These are phyloP conservation scores for Oryctolagus cuniculus DNA, from an alignment of 2,113 vertebrate species.

Conservation along the genomic window DNA sequence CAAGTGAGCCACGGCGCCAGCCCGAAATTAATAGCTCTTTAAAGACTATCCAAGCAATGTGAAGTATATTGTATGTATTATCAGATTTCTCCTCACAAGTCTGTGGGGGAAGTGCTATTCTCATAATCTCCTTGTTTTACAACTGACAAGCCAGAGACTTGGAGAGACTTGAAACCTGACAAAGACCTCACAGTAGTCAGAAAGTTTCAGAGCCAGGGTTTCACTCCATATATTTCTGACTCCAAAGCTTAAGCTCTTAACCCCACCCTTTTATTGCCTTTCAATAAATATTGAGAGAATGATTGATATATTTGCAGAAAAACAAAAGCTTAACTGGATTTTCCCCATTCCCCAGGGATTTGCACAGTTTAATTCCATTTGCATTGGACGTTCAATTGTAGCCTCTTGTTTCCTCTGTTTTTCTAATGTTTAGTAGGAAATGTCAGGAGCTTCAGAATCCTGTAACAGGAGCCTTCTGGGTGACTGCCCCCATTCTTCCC, in stretches of 20 bases:
- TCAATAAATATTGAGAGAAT: constrained; percentile 72
- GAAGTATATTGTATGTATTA: not conserved
- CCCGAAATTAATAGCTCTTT: too few relatives aligned
- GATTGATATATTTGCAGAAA: constrained; percentile 74
- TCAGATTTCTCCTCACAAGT: not conserved
- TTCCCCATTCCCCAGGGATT: constrained; percentile 33
- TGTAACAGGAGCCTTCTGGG: constrained; percentile 24
- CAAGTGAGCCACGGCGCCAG: too few relatives aligned
- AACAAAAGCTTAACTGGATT: constrained; percentile 68
- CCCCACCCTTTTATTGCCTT: constrained; percentile 43
- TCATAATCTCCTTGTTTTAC: not conserved
- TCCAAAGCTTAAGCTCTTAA: constrained; percentile 34
- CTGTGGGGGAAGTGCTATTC: not conserved
- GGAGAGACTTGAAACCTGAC: not conserved
- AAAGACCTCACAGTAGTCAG: not conserved
- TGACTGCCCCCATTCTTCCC: not conserved
- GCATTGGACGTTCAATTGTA: constrained; percentile 14
- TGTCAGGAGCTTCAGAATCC: constrained; percentile 51
- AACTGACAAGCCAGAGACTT: not conserved
- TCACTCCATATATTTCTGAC: not conserved
- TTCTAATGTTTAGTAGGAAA: constrained; percentile 37
- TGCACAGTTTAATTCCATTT: constrained; percentile 71
- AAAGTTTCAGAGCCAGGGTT: not conserved
- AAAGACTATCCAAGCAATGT: not conserved
- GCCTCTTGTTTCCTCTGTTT: constrained; percentile 31